A percentile compares a stretch with the other conserved stretches of the same genome.
phyloP scores from a whole-genome alignment of 2,888 invertebrate genomes.

The Melieria crassipennis region DNA sequence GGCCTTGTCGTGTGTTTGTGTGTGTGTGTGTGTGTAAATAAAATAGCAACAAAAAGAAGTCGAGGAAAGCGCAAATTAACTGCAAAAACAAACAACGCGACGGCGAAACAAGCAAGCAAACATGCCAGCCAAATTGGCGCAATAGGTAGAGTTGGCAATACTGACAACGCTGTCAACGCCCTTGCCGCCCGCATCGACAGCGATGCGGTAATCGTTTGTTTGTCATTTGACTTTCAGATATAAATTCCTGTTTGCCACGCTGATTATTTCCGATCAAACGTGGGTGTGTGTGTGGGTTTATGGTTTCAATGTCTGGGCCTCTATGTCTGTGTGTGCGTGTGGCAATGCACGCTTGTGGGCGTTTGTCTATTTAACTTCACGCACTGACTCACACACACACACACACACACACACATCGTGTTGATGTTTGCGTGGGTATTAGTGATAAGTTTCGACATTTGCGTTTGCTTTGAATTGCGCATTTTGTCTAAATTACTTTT shows the following conservation, averaged over 20 bases:
- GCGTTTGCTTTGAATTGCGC: background rate
- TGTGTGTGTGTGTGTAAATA: background rate
- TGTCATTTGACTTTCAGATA: constrained; percentile 37
- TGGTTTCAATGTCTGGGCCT: too few relatives aligned
- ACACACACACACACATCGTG: background rate
- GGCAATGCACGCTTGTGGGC: background rate
- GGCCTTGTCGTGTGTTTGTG: background rate
- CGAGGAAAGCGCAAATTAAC: constrained; percentile 43
- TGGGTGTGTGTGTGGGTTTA: background rate
- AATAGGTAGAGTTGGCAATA: constrained; percentile 10
- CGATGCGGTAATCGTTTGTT: constrained; percentile 41
- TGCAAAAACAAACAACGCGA: constrained; percentile 40
- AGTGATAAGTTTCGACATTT: background rate
- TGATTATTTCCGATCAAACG: constrained; percentile 29
- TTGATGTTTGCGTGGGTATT: background rate
- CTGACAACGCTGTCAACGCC: constrained; percentile 23
- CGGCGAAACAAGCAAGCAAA: constrained; percentile 14
- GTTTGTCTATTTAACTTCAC: background rate
- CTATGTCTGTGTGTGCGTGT: background rate
- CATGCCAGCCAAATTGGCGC: constrained; percentile 14
- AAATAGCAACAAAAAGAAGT: constrained; percentile 12
- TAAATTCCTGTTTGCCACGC: constrained; percentile 36
- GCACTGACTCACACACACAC: background rate
- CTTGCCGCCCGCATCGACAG: constrained; percentile 10
- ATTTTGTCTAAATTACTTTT: background rate